Evolutionary conservation across 2,888 invertebrate species (phyloP).

Genomic region (Cryptophagus acutangulus): DNA sequence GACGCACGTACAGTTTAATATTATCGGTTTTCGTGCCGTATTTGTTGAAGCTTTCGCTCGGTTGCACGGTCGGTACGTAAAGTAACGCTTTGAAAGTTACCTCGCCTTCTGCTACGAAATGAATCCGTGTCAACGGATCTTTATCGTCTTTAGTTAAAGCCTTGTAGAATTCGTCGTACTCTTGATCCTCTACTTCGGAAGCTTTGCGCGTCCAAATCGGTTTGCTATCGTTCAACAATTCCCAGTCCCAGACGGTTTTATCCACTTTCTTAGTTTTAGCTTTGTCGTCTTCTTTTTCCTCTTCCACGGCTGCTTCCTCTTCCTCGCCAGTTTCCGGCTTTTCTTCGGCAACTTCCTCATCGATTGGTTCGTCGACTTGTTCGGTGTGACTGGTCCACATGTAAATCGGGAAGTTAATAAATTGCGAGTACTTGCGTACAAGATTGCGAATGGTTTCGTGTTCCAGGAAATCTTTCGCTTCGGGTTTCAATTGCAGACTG

Average conservation of each 20-base stretch:
- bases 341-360: conserved; percentile 50
- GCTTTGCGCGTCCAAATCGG: conserved; percentile 98
- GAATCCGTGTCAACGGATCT: conserved; percentile 80
- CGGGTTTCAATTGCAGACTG: conserved; percentile 90
- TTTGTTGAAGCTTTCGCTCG: conserved; percentile 89
- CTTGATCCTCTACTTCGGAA: conserved; percentile 75
- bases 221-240: conserved; percentile 91
- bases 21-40: conserved; percentile 93
- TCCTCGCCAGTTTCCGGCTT: conserved; percentile 56
- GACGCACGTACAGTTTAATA: conserved; percentile 93
- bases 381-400: conserved; percentile 77
- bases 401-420: conserved; percentile 98
- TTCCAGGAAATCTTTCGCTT: conserved; percentile 94
- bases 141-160: conserved; percentile 84
- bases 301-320: conserved; percentile 61
- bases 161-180: conserved; percentile 95
- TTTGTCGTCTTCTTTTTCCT: conserved; percentile 64
- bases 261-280: conserved; percentile 82
- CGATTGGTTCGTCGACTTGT: conserved; percentile 65
- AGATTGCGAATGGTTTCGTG: conserved; percentile 83
- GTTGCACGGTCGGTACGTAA: conserved; percentile 87
- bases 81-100: conserved; percentile 96
- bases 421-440: conserved; percentile 97
- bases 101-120: conserved; percentile 98
- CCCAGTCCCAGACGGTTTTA: conserved; percentile 98